These are phyloP conservation scores for Motacilla tschutschensis DNA, from an alignment of 2,113 vertebrate genomes.

Conservation along the genomic window DNA sequence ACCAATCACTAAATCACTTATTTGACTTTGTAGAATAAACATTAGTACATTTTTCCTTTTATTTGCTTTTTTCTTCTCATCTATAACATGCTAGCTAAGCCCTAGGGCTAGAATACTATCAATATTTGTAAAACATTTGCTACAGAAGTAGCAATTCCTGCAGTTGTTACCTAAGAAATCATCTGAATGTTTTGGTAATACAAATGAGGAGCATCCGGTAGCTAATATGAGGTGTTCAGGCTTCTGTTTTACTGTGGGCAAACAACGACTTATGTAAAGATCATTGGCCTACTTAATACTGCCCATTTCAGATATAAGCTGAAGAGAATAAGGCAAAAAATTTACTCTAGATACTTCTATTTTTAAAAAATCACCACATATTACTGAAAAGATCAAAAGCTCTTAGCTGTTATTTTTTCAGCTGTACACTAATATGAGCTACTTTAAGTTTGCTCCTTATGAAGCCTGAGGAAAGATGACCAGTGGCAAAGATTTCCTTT, in stretches of 20 bases:
- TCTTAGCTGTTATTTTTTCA: neutral
- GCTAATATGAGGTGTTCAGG: neutral
- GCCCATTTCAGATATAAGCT: neutral
- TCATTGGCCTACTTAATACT: neutral
- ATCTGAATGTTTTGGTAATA: neutral
- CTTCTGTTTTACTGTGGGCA: neutral
- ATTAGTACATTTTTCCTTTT: neutral
- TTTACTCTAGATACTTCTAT: neutral
- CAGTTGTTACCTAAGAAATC: neutral
- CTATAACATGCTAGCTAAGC: neutral
- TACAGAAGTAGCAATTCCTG: neutral
- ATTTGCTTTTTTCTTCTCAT: neutral
- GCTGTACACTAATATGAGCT: neutral
- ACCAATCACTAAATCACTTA: neutral
- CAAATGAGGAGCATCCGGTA: neutral
- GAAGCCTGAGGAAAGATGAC: neutral
- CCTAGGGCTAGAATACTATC: neutral
- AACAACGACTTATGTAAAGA: neutral
- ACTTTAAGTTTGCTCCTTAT: neutral
- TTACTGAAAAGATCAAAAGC: neutral
- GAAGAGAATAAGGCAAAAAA: neutral
- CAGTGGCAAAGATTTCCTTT: neutral
- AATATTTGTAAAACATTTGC: neutral
- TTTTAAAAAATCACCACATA: neutral
- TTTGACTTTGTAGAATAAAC: slow-evolving; percentile 18